Evolutionary conservation across 92 coral and sea anemone genomes (phyloP).

Genomic region (Isaurus tuberculatus): DNA sequence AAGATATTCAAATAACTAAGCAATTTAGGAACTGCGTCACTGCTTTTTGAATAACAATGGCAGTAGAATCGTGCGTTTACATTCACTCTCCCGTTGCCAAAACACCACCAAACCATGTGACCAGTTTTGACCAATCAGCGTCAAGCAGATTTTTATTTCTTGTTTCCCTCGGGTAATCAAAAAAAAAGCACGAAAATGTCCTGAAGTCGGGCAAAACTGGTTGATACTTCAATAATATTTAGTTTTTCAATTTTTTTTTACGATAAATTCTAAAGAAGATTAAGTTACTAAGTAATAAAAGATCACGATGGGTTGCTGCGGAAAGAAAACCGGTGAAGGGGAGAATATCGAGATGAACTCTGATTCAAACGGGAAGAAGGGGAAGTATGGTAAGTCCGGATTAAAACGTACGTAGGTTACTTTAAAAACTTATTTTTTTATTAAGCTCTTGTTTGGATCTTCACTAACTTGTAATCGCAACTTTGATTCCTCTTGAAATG

Average conservation of each 20-base stretch:
- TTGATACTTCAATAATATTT: slow-evolving; percentile 4
- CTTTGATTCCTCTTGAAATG: neutral
- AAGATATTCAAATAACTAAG: no score
- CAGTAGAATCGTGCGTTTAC: neutral
- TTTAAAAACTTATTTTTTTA: neutral
- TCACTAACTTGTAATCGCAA: neutral
- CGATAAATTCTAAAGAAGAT: neutral
- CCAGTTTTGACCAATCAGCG: slow-evolving; percentile 15
- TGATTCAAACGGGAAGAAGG: slow-evolving; percentile 72
- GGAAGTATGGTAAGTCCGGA: slow-evolving; percentile 81
- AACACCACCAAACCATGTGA: slow-evolving; percentile 31
- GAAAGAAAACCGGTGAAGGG: slow-evolving; percentile 82
- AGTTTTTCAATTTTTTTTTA: neutral
- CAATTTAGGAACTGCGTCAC: no score
- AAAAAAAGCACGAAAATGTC: neutral
- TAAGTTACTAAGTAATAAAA: neutral
- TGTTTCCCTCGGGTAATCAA: slow-evolving; percentile 6
- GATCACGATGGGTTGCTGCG: slow-evolving; percentile 93
- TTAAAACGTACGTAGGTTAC: neutral
- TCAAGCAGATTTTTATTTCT: neutral
- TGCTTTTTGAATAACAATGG: neutral
- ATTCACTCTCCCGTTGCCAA: neutral
- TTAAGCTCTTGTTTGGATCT: neutral
- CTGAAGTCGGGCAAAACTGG: slow-evolving; percentile 12
- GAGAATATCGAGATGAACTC: slow-evolving; percentile 77